These are phyloP conservation scores for Platorchestia sp. DNA, from an alignment of 1,140 invertebrate species.

Conservation along the genomic window DNA sequence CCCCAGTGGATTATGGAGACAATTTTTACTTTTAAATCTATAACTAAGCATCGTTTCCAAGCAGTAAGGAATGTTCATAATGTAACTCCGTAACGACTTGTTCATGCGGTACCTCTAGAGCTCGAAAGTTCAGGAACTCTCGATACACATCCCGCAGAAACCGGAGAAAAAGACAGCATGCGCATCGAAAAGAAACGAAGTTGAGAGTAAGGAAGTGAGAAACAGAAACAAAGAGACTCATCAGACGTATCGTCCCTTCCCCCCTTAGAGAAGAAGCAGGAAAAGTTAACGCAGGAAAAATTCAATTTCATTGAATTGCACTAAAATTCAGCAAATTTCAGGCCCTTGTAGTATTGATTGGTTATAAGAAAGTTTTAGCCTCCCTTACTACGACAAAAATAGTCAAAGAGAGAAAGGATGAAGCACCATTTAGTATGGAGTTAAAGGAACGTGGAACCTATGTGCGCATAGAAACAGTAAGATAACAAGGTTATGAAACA, in stretches of 20 bases:
- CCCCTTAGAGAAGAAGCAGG: background rate
- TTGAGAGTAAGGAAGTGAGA: background rate
- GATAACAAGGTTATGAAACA: too few relatives aligned
- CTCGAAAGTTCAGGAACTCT: background rate
- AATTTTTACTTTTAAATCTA: background rate
- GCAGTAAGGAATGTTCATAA: background rate
- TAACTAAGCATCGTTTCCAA: background rate
- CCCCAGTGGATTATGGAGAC: background rate
- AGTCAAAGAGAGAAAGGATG: too few relatives aligned
- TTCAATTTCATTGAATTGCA: too few relatives aligned
- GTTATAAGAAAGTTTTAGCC: too few relatives aligned
- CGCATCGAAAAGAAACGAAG: background rate
- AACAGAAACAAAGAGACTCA: background rate
- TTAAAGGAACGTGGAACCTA: too few relatives aligned
- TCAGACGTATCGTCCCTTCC: background rate
- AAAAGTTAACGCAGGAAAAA: too few relatives aligned
- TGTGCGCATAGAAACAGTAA: too few relatives aligned
- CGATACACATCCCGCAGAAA: background rate
- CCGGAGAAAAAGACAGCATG: background rate
- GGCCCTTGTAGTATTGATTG: too few relatives aligned
- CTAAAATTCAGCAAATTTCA: too few relatives aligned
- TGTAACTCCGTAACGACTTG: background rate
- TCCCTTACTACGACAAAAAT: too few relatives aligned
- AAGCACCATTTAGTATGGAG: too few relatives aligned
- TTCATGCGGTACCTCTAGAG: background rate